Percentiles rank a stretch among this genome's conserved stretches.
These are phyloP conservation scores for Rhineura floridana DNA, from an alignment of 2,113 vertebrate genomes.

Conservation along the genomic window DNA sequence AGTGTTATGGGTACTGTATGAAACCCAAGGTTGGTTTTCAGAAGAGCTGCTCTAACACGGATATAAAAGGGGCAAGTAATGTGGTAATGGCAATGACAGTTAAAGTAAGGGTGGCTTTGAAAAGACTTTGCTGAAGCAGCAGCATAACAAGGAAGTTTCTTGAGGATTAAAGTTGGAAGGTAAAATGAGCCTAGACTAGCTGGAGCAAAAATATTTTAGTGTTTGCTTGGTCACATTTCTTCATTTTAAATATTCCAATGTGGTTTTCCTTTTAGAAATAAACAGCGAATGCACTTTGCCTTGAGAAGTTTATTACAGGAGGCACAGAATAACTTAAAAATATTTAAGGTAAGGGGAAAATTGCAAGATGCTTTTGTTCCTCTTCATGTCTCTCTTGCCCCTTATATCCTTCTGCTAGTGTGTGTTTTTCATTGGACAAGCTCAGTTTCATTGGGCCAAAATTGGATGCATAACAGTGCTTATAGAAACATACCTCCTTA, in stretches of 20 bases:
- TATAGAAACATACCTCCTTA: background rate
- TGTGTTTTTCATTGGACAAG: background rate
- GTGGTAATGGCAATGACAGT: background rate
- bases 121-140: background rate
- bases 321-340: slow-evolving; percentile 97
- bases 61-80: background rate
- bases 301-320: slow-evolving; percentile 95
- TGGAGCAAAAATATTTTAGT: background rate
- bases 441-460: background rate
- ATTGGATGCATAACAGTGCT: background rate
- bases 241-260: slow-evolving; percentile 22
- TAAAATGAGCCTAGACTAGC: background rate
- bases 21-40: background rate
- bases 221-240: background rate
- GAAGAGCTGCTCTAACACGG: too few species aligned
- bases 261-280: slow-evolving; percentile 79
- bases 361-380: background rate
- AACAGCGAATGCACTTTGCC: slow-evolving; percentile 96
- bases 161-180: background rate
- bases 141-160: background rate
- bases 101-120: background rate
- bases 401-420: background rate
- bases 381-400: background rate
- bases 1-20: background rate
- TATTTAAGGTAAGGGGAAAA: slow-evolving; percentile 89